Base-by-base conservation (phyloP, 2,113 vertebrate species). In the Tragelaphus scriptus region DNA sequence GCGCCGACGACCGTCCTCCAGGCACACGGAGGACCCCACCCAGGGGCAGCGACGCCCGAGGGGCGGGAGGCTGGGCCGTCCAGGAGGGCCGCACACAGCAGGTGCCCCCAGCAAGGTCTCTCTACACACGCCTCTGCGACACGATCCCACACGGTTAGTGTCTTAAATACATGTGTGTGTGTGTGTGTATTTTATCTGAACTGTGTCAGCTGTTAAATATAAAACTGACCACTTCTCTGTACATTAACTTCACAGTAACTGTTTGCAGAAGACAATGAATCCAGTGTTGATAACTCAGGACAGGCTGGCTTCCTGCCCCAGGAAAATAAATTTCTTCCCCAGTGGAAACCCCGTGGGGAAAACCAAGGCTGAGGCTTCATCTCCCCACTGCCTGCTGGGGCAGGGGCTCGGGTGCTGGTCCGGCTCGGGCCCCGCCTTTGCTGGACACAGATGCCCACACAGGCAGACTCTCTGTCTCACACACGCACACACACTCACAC, bases 161-260 rank as follows among this genome's bases (percentile, higher is more conserved):
- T 96, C 98, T 98, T 97, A 96, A 98, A 36, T 5, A 9, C 0
- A 26, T 3, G 11, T 0, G n/a, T 68, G 32, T 68, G 63, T 65
- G 8, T n/a, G 32, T 68, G 32, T 65, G 8, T n/a, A 92, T 97
- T 98, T 98, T 92, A 92, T 97, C 97, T 95, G 98, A 98, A 97
- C 98, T 79, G 95, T 96, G 97, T 94, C 94, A 88, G 98, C 90
- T 97, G 96, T 84, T 98, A 97, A 98, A 97, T 94, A 95, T 97
- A 98, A 98, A 98, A 98, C 95, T 79, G 80, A 98, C 98, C 87
- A 80, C 96, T 96, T 97, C 95, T 97, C 98, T 97, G 88, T 92
- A 98, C 97, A 94, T 98, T 95, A 96, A 98, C 98, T 98, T 99
- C 99, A 99, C 99, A 99, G 99, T 98, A 98, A 98, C 98, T 92